Evolutionary conservation across 2,888 invertebrate species (phyloP), one percentile per base, ranked within the genome.

Genomic region (Drepanosiphum platanoidis): DNA sequence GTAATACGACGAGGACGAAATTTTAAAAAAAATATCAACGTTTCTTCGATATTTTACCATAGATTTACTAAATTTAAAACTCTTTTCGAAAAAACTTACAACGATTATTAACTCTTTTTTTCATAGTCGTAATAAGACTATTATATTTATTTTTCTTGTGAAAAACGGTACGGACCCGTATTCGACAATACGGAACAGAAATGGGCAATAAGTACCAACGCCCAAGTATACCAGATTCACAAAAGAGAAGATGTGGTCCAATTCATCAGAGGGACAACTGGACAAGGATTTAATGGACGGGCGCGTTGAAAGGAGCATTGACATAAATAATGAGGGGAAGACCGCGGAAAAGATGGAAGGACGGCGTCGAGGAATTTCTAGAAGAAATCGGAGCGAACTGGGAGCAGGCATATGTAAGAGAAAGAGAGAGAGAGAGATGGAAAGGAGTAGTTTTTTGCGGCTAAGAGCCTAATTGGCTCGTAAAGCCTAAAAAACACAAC

Each of bases 191-290:
- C 58, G n/a, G 58, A 58, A 22, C 5, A 58, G n/a, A 15, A 22
- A 58, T 22, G 58, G 58, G 18, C 18, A 58, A 58, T 22, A 58
- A 58, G n/a, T 22, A 58, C 58, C 22, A 58, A 58, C 22, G 7
- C 58, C 58, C 58, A 58, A 58, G 22, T 58, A 18, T 58, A 58
- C 58, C 66, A 34, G 32, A 15, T 68, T 15, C 9, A 32, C 34
- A 34, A 68, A 68, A 68, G 66, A 68, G 66, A 68, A 68, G 66
- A 32, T 68, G 66, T 68, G 66, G 66, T 68, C 66, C 66, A n/a
- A 68, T 68, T 68, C 64, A 64, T 27, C 64, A 64, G 64, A 64
- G 64, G 64, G 64, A 64, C 46, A 46, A 46, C 3, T 9, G 46
- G 46, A 13, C 46, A 46, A 18, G 46, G n/a, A n/a, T 3, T 2